Evolutionary conservation across 1,140 invertebrate species (phyloP).

Genomic region (Psilanteris sp.): DNA sequence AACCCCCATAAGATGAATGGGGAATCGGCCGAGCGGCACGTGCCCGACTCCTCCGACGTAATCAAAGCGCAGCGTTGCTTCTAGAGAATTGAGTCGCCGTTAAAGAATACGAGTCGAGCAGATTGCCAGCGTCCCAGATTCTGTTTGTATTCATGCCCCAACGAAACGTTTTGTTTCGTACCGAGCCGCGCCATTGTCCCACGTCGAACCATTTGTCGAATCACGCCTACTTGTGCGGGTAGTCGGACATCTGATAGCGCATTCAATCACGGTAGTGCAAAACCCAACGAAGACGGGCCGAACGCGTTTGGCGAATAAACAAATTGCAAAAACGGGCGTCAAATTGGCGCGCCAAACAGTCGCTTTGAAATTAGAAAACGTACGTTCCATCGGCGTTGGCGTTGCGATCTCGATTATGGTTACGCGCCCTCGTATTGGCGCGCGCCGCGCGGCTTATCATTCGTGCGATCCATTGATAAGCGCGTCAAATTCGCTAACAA

Average conservation of each 20-base stretch:
- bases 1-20: constrained; percentile 72
- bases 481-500: constrained; percentile 77
- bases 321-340: too few species aligned
- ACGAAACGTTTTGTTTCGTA: constrained; percentile 48
- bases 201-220: constrained; percentile 34
- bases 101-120: constrained; percentile 39
- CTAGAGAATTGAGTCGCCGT: constrained; percentile 44
- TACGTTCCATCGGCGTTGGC: too few species aligned
- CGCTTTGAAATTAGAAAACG: too few species aligned
- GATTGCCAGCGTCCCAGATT: constrained; percentile 44
- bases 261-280: constrained; percentile 27
- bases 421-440: constrained; percentile 67
- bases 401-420: constrained; percentile 72
- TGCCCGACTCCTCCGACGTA: constrained; percentile 65
- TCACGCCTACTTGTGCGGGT: constrained; percentile 50
- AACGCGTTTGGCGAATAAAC: too few species aligned
- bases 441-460: constrained; percentile 74
- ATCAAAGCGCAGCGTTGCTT: constrained; percentile 44
- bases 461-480: constrained; percentile 75
- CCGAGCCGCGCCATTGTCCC: constrained; percentile 23
- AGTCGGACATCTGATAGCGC: constrained; percentile 33
- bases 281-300: constrained; percentile 6
- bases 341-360: too few species aligned
- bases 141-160: constrained; percentile 24
- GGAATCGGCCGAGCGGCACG: constrained; percentile 73